These are phyloP conservation scores for Eulithis prunata DNA, from an alignment of 2,888 invertebrate genomes.

Conservation along the genomic window DNA sequence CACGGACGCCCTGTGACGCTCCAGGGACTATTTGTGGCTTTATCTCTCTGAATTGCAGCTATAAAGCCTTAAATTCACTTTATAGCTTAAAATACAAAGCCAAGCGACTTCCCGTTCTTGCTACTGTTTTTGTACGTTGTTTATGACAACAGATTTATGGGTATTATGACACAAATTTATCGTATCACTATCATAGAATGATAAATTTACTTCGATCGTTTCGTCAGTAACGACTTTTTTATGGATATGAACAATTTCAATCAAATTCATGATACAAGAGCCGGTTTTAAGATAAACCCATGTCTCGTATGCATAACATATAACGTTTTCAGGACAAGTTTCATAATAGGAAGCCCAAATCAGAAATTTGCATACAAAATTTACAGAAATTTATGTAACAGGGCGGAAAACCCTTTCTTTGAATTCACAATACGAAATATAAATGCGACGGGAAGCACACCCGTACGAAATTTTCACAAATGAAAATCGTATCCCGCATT, in stretches of 20 bases:
- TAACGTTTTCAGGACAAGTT: constrained; percentile 20
- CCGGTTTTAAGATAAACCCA: neutral
- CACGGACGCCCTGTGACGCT: constrained; percentile 23
- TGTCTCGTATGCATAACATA: constrained; percentile 1
- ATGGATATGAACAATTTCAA: neutral
- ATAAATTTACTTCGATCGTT: constrained; percentile 2
- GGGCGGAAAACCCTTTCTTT: constrained; percentile 27
- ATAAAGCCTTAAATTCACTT: constrained; percentile 27
- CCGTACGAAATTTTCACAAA: constrained; percentile 37
- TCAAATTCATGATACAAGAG: neutral
- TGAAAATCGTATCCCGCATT: constrained; percentile 39
- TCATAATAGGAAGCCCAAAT: constrained; percentile 32
- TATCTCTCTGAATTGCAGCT: constrained; percentile 21
- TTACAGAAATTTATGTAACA: constrained; percentile 32
- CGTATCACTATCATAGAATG: neutral
- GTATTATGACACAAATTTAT: neutral
- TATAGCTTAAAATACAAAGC: constrained; percentile 19
- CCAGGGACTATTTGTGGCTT: constrained; percentile 30
- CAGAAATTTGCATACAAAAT: constrained; percentile 33
- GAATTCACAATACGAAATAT: constrained; percentile 36
- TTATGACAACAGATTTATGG: neutral
- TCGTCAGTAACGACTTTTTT: neutral
- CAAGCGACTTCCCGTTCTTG: constrained; percentile 5
- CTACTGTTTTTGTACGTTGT: neutral
- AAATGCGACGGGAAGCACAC: constrained; percentile 28